These are phyloP conservation scores for Scaptodrosophila latifasciaeformis DNA, from an alignment of 2,888 invertebrate genomes.

Conservation along the genomic window DNA sequence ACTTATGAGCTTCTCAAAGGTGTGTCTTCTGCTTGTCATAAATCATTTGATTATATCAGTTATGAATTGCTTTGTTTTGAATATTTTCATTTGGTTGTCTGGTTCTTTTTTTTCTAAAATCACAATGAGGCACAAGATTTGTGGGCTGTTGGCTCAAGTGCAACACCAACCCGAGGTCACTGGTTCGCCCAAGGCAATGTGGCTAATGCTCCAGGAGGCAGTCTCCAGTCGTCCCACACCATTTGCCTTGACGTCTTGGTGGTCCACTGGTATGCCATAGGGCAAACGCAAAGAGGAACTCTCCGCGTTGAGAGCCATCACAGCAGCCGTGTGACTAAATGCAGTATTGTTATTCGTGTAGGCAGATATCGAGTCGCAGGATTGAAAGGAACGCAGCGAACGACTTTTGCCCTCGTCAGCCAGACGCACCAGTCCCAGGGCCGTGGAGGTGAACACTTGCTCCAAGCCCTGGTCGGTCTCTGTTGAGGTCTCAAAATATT, in stretches of 20 bases:
- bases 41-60: too few species aligned
- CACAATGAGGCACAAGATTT: background rate
- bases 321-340: conserved; percentile 56
- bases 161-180: conserved; percentile 80
- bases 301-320: conserved; percentile 42
- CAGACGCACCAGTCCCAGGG: conserved; percentile 79
- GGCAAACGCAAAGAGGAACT: conserved; percentile 69
- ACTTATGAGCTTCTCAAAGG: too few species aligned
- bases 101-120: conserved; percentile 21
- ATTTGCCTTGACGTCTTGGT: conserved; percentile 78
- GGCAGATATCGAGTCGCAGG: conserved; percentile 75
- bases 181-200: conserved; percentile 81
- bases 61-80: too few species aligned
- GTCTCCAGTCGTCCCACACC: conserved; percentile 80
- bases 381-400: conserved; percentile 80
- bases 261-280: conserved; percentile 76
- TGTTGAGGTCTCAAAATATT: conserved; percentile 90
- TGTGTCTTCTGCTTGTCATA: too few species aligned
- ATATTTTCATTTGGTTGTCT: too few species aligned
- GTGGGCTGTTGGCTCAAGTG: conserved; percentile 13
- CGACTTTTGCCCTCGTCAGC: conserved; percentile 76
- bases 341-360: conserved; percentile 69
- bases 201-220: conserved; percentile 80
- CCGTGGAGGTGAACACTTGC: conserved; percentile 82
- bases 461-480: conserved; percentile 85